Percentiles rank a stretch among this genome's conserved stretches.
Conservation (phyloP, 2,113 vertebrate species). For the Theristicus caerulescens region DNA sequence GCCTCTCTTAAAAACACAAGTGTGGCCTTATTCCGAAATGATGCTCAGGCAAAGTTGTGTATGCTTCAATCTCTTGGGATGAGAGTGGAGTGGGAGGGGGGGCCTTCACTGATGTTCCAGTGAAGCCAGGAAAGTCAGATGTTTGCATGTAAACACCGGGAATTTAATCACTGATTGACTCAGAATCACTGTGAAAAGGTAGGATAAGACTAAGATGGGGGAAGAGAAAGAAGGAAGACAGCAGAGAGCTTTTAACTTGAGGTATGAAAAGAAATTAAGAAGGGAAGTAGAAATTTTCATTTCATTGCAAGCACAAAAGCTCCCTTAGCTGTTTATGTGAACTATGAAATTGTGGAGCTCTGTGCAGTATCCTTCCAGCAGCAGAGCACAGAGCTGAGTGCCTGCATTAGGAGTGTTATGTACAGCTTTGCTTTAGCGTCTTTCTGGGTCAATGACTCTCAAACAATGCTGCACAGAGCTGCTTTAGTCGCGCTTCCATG, state of each 20-base stretch:
- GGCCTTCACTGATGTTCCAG: background rate
- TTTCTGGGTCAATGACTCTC: conserved; percentile 33
- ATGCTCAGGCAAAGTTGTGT: background rate
- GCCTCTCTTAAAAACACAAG: conserved; percentile 21
- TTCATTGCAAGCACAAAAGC: background rate
- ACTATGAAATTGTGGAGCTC: background rate
- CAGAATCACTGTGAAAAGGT: background rate
- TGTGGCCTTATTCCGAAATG: background rate
- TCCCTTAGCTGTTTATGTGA: background rate
- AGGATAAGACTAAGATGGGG: background rate
- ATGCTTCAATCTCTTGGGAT: background rate
- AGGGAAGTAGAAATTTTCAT: background rate
- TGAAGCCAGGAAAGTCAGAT: background rate
- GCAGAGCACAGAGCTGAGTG: background rate
- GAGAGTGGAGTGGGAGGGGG: background rate
- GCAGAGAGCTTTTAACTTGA: background rate
- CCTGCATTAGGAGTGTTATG: background rate
- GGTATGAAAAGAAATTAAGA: background rate
- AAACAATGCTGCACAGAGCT: background rate
- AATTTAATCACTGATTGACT: background rate
- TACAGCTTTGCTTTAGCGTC: background rate
- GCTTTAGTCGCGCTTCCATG: background rate
- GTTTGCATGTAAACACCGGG: background rate
- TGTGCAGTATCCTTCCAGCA: background rate
- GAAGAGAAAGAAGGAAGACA: background rate